Evolutionary conservation across 2,888 invertebrate genomes (phyloP).

Genomic region (Limnephilus auricula): DNA sequence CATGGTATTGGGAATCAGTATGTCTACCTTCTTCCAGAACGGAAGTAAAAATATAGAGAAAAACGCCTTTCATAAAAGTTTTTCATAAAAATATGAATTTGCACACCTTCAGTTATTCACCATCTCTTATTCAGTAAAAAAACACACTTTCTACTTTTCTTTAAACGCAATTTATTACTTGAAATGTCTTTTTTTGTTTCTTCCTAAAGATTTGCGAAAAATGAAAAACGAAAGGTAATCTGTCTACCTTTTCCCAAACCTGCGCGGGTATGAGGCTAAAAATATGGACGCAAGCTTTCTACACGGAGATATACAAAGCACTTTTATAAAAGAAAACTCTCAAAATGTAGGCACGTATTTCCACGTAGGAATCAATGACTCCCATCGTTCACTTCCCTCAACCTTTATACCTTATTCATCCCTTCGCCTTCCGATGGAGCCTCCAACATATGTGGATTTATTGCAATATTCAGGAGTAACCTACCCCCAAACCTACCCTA

Average conservation of each 20-base stretch:
- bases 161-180: not conserved
- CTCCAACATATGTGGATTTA: conserved; percentile 21
- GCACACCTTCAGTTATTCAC: not conserved
- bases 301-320: not conserved
- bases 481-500: not conserved
- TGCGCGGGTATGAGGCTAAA: not conserved
- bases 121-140: not conserved
- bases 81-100: no score
- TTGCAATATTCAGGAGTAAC: conserved; percentile 34
- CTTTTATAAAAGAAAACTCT: not conserved
- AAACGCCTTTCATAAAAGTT: no score
- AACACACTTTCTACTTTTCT: not conserved
- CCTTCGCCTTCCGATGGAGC: not conserved
- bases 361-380: conserved; percentile 22
- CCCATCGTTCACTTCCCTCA: conserved; percentile 18
- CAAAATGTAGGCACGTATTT: not conserved
- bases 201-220: not conserved
- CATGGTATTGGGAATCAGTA: no score
- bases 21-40: no score
- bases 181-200: not conserved
- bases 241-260: not conserved
- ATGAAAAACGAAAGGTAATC: not conserved
- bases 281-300: not conserved
- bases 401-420: conserved; percentile 41
- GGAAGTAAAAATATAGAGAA: no score